Base-by-base conservation (phyloP, 1,140 invertebrate genomes). In the Scylla paramamosain region DNA sequence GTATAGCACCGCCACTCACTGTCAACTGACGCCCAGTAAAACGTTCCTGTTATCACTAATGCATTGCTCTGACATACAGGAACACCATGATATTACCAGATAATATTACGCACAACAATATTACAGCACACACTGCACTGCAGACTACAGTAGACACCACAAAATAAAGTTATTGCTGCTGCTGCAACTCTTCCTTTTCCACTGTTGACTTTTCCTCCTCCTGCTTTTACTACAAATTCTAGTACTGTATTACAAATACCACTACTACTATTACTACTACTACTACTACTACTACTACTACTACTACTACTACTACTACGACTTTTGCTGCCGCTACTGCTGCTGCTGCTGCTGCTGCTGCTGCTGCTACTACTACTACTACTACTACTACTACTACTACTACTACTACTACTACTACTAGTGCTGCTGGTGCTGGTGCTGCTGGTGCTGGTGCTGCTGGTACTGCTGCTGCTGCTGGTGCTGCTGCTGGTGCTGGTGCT, bases 331-430 rank as follows among this genome's bases (percentile, higher is more conserved):
- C 29, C 7, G 7, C 29, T 83, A 83, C 29, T 83, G 7, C 29
- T 83, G 7, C 77, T n/a, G 7, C 29, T n/a, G 7, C 29, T 83
- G 4, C 29, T 83, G 7, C 29, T 29, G 4, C 29, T 29, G 7
- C 29, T 83, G 7, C 29, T 83, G 7, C 29, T 29, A 83, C 77
- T 29, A 83, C 29, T 29, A 83, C 29, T 29, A 88, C 32, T 39
- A 88, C 32, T 39, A 88, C n/a, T 20, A 88, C 32, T 88, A 88
- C 32, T 88, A 31, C 32, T 29, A 83, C 29, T 83, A 83, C n/a
- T 14, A 12, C n/a, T 77, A 12, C n/a, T 77, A 12, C n/a, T 77
- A 77, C n/a, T n/a, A 77, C n/a, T n/a, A 77, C n/a, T 77, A 77
- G 12, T 77, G n/a, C n/a, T 77, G n/a, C n/a, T n/a, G n/a, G 12